Evolutionary conservation across 2,113 vertebrate genomes (phyloP).

Genomic region (Rostratula benghalensis): DNA sequence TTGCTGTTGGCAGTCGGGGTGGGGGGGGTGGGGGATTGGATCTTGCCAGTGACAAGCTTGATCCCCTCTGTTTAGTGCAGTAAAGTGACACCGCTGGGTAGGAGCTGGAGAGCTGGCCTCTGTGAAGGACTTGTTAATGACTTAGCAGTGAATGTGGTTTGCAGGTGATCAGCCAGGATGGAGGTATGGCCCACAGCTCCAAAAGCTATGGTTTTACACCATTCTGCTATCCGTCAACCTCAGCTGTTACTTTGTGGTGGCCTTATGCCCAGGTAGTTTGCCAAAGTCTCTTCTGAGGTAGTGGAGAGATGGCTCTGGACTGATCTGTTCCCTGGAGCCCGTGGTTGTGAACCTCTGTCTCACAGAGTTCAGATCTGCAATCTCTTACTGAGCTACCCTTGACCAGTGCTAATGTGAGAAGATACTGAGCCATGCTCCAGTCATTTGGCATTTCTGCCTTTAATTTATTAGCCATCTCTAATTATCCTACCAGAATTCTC

Average conservation of each 20-base stretch:
- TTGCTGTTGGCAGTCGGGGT: rapidly evolving
- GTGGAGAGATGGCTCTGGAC: neutral
- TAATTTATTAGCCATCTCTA: neutral
- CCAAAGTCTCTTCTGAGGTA: neutral
- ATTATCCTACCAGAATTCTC: neutral
- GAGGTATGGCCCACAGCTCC: neutral
- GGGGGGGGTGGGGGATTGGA: too few species aligned
- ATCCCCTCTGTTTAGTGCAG: neutral
- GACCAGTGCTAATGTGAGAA: neutral
- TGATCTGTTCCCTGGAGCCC: rapidly evolving
- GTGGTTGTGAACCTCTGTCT: neutral
- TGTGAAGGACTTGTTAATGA: neutral
- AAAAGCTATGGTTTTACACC: neutral
- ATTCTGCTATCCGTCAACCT: neutral
- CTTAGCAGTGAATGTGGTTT: neutral
- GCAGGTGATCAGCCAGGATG: neutral
- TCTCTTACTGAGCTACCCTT: neutral
- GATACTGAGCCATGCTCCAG: neutral
- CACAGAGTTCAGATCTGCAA: neutral
- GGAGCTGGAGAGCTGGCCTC: neutral
- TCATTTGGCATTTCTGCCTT: neutral
- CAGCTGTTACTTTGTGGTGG: neutral
- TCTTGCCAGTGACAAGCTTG: neutral
- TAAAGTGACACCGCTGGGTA: rapidly evolving
- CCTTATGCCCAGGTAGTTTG: neutral